Evolutionary conservation across 2,113 vertebrate genomes (phyloP).

Genomic region (Trichomycterus rosablanca): DNA sequence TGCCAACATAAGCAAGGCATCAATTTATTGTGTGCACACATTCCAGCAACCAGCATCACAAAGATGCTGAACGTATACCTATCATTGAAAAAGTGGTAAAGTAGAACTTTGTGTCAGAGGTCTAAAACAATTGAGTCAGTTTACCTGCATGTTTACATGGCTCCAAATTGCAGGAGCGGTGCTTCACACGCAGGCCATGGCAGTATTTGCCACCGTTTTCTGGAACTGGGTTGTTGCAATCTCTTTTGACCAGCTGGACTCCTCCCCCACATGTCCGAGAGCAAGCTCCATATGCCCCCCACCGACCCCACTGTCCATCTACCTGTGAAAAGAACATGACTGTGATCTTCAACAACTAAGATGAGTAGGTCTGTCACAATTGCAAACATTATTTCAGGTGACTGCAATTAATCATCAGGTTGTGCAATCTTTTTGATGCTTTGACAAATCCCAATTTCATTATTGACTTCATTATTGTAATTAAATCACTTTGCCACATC

Average conservation of each 20-base stretch:
- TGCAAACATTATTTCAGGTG: too few relatives aligned
- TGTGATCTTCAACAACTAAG: neutral
- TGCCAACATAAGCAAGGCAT: constrained; percentile 26
- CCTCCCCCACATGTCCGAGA: constrained; percentile 86
- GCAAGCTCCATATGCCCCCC: constrained; percentile 82
- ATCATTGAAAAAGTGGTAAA: neutral
- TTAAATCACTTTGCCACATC: too few relatives aligned
- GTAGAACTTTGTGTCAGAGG: too few relatives aligned
- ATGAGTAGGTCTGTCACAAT: too few relatives aligned
- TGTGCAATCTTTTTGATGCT: too few relatives aligned
- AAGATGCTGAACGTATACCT: neutral
- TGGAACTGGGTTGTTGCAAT: constrained; percentile 80
- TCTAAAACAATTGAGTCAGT: neutral
- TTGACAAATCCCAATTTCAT: too few relatives aligned
- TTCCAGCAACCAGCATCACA: neutral
- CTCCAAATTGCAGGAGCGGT: constrained; percentile 80
- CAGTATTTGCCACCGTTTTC: constrained; percentile 92
- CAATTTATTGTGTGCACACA: neutral
- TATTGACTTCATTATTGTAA: too few relatives aligned
- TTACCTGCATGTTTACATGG: constrained; percentile 34
- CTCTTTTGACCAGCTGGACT: constrained; percentile 84
- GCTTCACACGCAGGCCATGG: constrained; percentile 87
- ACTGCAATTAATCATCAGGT: too few relatives aligned
- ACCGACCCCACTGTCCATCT: constrained; percentile 89
- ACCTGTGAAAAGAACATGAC: constrained; percentile 65